These are phyloP conservation scores for Lithophane ornitopus DNA, from an alignment of 2,888 invertebrate genomes.

Conservation along the genomic window DNA sequence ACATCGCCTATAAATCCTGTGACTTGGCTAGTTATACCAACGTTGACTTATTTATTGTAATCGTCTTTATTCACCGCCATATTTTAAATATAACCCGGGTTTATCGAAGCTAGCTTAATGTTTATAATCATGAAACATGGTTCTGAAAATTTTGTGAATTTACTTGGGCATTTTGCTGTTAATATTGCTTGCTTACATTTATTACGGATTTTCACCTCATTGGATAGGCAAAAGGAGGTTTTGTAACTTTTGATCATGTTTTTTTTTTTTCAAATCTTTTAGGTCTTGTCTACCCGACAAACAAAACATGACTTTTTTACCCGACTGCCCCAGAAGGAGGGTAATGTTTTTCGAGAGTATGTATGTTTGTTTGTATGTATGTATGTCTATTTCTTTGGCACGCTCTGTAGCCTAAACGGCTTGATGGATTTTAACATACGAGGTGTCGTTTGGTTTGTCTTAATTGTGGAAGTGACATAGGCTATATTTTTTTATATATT, in stretches of 20 bases:
- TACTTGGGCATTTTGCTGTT: constrained; percentile 6
- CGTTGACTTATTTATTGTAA: constrained; percentile 70
- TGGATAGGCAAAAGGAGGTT: not conserved
- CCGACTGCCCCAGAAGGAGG: too few species aligned
- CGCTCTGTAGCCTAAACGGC: too few species aligned
- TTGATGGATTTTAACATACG: too few species aligned
- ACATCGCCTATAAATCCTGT: constrained; percentile 66
- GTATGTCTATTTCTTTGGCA: too few species aligned
- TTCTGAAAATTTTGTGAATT: constrained; percentile 26
- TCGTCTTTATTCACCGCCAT: constrained; percentile 60
- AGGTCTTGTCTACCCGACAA: too few species aligned
- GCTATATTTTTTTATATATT: too few species aligned
- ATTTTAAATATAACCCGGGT: constrained; percentile 53
- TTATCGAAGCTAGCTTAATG: constrained; percentile 55
- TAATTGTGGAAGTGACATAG: too few species aligned
- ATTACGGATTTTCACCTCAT: not conserved
- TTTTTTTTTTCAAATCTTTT: too few species aligned
- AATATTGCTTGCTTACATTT: constrained; percentile 20
- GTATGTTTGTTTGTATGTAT: too few species aligned
- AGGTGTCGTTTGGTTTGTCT: too few species aligned
- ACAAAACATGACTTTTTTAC: too few species aligned
- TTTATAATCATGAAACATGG: constrained; percentile 57
- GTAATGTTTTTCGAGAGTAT: too few species aligned
- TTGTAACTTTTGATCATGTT: not conserved
- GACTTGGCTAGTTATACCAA: constrained; percentile 68